phyloP scores from a whole-genome alignment of 2,888 invertebrate species.

The Erebia palarica region DNA sequence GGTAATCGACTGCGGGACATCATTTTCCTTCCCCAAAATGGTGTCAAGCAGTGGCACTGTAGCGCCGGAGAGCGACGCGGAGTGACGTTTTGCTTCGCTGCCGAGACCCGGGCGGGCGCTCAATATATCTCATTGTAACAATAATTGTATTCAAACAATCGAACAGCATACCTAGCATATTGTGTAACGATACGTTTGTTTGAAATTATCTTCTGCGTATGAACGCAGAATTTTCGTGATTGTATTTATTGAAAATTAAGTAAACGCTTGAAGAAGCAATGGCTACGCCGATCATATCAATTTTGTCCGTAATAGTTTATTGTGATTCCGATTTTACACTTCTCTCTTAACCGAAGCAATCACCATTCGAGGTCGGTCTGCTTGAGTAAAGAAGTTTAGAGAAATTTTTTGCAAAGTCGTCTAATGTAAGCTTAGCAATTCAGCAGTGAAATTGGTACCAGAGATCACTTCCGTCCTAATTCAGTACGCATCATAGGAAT shows the following conservation, averaged over 20 bases:
- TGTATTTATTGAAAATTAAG: conserved; percentile 18
- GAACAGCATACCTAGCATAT: conserved; percentile 45
- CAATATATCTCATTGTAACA: conserved; percentile 46
- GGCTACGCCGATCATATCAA: conserved; percentile 81
- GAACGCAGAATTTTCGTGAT: conserved; percentile 52
- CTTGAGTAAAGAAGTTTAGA: conserved; percentile 67
- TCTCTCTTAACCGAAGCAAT: conserved; percentile 72
- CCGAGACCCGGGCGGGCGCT: conserved; percentile 33
- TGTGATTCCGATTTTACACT: conserved; percentile 78
- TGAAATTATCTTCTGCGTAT: conserved; percentile 62
- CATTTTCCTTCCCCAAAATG: conserved; percentile 78
- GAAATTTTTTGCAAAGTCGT: conserved; percentile 73
- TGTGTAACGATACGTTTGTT: conserved; percentile 54
- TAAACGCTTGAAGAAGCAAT: conserved; percentile 76
- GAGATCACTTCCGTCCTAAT: conserved; percentile 82
- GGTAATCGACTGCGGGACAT: conserved; percentile 63
- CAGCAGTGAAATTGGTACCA: conserved; percentile 81
- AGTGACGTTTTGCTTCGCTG: conserved; percentile 56
- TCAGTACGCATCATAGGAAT: conserved; percentile 81
- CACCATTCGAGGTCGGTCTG: conserved; percentile 63
- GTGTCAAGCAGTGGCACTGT: conserved; percentile 60
- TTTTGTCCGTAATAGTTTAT: conserved; percentile 80
- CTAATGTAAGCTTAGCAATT: conserved; percentile 79
- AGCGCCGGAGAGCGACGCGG: conserved; percentile 54
- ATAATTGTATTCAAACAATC: conserved; percentile 40